phyloP scores from a whole-genome alignment of 2,113 vertebrate species.

The Scomber scombrus region DNA sequence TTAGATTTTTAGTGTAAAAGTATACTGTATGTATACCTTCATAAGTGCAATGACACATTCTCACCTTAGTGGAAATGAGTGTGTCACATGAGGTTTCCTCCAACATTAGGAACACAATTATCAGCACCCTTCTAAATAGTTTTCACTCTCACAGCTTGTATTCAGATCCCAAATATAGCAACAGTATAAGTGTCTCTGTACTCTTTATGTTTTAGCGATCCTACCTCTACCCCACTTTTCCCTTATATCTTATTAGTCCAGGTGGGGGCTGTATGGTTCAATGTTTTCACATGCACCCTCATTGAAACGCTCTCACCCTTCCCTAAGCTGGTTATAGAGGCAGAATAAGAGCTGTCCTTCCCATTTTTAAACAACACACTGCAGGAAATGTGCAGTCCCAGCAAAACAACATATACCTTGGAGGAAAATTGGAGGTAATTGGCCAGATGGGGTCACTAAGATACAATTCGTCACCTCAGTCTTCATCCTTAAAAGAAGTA shows the following conservation, averaged over 20 bases:
- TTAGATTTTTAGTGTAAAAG: background rate
- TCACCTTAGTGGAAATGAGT: constrained; percentile 38
- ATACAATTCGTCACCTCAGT: background rate
- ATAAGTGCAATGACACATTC: constrained; percentile 5
- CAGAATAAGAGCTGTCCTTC: background rate
- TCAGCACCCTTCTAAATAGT: constrained; percentile 32
- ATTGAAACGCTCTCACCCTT: background rate
- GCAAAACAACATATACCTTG: background rate
- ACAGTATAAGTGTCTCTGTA: constrained; percentile 3
- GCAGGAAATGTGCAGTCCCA: background rate
- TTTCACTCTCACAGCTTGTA: constrained; percentile 18
- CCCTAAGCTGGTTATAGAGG: background rate
- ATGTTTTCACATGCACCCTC: background rate
- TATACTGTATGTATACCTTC: background rate
- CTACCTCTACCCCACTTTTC: background rate
- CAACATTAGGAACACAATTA: constrained; percentile 34
- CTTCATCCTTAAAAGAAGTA: background rate
- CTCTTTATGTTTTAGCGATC: constrained; percentile 25
- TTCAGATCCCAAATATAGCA: constrained; percentile 28
- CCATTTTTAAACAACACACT: constrained; percentile 12
- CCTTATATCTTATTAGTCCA: background rate
- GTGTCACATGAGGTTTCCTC: background rate
- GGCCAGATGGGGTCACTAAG: constrained; percentile 12
- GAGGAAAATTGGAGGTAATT: constrained; percentile 10
- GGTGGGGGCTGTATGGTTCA: background rate